A percentile compares a stretch with the other conserved stretches of the same genome.
Conservation (phyloP, 1,140 invertebrate genomes). For the Cotesia chilonis region DNA sequence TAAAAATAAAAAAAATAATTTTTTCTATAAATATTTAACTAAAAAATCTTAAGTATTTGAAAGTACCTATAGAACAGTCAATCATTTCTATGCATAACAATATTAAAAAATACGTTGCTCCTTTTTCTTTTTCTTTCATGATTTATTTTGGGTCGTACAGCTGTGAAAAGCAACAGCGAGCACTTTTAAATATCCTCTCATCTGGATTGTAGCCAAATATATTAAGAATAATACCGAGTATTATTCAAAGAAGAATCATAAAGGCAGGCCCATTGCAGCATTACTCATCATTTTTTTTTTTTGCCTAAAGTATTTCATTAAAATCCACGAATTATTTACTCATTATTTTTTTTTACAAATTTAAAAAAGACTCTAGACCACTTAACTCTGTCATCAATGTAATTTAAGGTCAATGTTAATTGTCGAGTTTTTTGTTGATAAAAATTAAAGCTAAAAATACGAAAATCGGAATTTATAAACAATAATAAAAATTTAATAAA, state of each 20-base stretch:
- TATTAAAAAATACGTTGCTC: neutral
- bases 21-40: too few relatives aligned
- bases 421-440: too few relatives aligned
- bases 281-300: neutral
- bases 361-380: too few relatives aligned
- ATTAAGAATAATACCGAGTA: neutral
- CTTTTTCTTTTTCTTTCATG: neutral
- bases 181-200: conserved; percentile 4
- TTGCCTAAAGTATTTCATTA: neutral
- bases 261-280: neutral
- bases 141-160: neutral
- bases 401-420: too few relatives aligned
- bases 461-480: too few relatives aligned
- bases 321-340: neutral
- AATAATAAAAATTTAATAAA: too few relatives aligned
- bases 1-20: too few relatives aligned
- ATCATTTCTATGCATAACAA: neutral
- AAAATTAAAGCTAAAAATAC: too few relatives aligned
- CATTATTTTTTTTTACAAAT: too few relatives aligned
- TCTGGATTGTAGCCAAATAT: conserved; percentile 26
- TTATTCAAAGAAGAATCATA: conserved; percentile 2
- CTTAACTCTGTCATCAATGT: too few relatives aligned
- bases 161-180: conserved; percentile 15
- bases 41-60: too few relatives aligned
- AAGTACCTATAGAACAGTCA: too few relatives aligned